A percentile compares a stretch with the other conserved stretches of the same genome.
Conservation (phyloP, 30 jellyfish, hydroid and myxozoan species). For the Phacellophora camtschatica region DNA sequence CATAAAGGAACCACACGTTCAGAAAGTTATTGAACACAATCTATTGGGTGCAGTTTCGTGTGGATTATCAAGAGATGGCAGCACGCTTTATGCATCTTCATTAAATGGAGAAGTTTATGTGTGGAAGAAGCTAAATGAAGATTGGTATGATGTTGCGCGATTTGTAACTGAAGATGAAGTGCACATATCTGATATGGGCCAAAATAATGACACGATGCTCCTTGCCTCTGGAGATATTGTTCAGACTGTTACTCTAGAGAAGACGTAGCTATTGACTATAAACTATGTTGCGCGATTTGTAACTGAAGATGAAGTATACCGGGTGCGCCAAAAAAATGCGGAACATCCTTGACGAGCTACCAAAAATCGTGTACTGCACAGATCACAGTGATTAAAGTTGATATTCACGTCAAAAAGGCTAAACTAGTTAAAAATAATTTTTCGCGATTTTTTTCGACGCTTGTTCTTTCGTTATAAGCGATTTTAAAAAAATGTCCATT, state of each 20-base stretch:
- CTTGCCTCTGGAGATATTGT: not conserved
- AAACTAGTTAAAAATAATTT: no score
- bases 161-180: constrained; percentile 19
- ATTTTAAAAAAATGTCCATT: no score
- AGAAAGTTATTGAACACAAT: not conserved
- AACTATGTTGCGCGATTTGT: constrained; percentile 17
- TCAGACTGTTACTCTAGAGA: not conserved
- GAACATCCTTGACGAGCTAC: no score
- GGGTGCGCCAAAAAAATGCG: no score
- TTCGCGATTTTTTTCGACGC: no score
- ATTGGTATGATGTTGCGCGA: constrained; percentile 28
- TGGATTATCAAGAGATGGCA: not conserved
- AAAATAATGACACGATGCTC: not conserved
- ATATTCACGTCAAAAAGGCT: no score
- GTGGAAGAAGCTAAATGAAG: not conserved
- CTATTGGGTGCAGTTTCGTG: not conserved
- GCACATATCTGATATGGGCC: not conserved
- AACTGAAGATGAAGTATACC: constrained; percentile 6
- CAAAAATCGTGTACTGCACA: no score
- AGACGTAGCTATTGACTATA: no score
- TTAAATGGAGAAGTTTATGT: constrained; percentile 12
- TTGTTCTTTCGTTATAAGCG: no score
- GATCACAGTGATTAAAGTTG: no score
- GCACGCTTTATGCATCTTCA: constrained; percentile 5
- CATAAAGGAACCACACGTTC: not conserved